phyloP scores from a whole-genome alignment of 2,797 vertebrate species.

The Bovichtus variegatus region DNA sequence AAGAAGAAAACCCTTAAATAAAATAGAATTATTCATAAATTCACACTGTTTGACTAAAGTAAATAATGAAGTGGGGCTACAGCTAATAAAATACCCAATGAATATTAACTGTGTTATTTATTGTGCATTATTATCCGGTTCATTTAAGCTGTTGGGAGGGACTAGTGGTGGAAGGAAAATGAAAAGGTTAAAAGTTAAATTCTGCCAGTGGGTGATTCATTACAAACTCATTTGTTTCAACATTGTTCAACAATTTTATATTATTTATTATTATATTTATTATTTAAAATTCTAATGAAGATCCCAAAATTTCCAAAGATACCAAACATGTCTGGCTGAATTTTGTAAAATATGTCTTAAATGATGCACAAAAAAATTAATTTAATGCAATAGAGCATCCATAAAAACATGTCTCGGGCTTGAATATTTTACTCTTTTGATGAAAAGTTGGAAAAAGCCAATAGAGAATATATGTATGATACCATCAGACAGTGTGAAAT shows the following conservation, averaged over 20 bases:
- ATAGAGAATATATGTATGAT: background rate
- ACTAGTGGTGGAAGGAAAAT: background rate
- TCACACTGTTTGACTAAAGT: background rate
- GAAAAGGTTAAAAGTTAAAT: background rate
- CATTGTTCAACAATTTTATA: background rate
- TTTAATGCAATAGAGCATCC: too few species aligned
- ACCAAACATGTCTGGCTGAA: background rate
- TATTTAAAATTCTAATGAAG: background rate
- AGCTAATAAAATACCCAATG: conserved; percentile 3
- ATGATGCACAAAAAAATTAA: background rate
- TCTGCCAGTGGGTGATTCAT: background rate
- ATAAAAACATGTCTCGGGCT: background rate
- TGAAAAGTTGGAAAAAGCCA: too few species aligned
- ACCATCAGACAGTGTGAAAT: background rate
- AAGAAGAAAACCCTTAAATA: background rate
- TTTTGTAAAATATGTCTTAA: background rate
- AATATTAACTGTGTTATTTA: background rate
- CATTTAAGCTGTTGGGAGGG: background rate
- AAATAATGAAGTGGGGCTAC: background rate
- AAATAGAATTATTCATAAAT: background rate
- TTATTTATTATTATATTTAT: too few species aligned
- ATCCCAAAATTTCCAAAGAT: background rate
- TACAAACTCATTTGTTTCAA: background rate
- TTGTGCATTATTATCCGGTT: background rate
- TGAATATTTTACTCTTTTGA: too few species aligned